These are phyloP conservation scores for Saguinus imperator DNA, from an alignment of 2,113 vertebrate species.

Conservation along the genomic window DNA sequence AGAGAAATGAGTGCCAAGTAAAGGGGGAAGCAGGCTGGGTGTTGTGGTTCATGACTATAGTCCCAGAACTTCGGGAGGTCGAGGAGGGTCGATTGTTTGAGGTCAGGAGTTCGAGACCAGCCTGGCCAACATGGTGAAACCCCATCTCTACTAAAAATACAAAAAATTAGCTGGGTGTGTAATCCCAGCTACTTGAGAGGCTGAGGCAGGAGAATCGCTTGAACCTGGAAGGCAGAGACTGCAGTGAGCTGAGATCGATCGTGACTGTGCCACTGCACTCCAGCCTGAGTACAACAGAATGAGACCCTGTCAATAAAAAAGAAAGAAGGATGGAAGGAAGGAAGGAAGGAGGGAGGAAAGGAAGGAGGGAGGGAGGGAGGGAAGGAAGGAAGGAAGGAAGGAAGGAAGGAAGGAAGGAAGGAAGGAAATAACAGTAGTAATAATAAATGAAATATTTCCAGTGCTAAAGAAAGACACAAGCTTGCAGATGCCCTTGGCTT, in stretches of 20 bases:
- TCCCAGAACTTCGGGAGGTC: too few relatives aligned
- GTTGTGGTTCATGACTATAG: too few relatives aligned
- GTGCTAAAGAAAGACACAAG: neutral
- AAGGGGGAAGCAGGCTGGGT: too few relatives aligned
- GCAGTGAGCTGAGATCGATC: neutral
- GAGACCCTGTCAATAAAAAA: neutral
- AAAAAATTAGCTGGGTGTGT: too few relatives aligned
- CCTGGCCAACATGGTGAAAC: too few relatives aligned
- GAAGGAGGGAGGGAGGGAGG: too few relatives aligned
- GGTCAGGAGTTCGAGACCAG: too few relatives aligned
- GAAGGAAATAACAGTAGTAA: neutral
- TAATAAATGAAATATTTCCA: neutral
- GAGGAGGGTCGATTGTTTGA: too few relatives aligned
- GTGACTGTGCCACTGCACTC: fast-evolving
- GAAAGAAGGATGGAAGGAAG: neutral
- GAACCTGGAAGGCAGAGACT: neutral
- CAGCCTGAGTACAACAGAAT: neutral
- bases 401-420: neutral
- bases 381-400: too few relatives aligned
- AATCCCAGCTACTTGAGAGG: neutral
- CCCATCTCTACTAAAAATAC: too few relatives aligned
- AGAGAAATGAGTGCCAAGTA: too few relatives aligned
- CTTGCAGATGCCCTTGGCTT: neutral
- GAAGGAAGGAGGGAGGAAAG: too few relatives aligned
- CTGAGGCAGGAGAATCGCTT: neutral